A percentile compares a stretch with the other conserved stretches of the same genome.
Conservation (phyloP, 2,797 vertebrate species). For the Staurois parvus region DNA sequence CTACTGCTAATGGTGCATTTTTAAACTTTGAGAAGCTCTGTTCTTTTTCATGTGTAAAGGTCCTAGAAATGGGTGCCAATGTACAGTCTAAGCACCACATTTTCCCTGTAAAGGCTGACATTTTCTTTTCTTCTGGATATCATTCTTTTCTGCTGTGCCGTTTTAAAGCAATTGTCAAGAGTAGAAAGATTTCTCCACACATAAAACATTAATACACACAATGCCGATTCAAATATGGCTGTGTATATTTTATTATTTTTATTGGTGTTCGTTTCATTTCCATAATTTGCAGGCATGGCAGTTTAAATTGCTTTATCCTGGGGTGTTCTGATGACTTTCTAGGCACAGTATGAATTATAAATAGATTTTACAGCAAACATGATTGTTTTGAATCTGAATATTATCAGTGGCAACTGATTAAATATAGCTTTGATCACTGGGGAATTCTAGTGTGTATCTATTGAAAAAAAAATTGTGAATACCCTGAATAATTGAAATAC, state of each 20-base stretch:
- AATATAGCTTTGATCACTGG: constrained; percentile 56
- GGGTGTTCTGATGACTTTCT: constrained; percentile 13
- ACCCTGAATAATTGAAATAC: constrained; percentile 59
- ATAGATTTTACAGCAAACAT: constrained; percentile 49
- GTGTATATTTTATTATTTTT: not conserved
- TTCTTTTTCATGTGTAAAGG: not conserved
- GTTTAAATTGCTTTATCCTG: constrained; percentile 26
- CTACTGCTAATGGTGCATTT: too few species aligned
- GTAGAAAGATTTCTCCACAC: not conserved
- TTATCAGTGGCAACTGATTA: constrained; percentile 58
- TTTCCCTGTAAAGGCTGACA: not conserved
- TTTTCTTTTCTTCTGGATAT: not conserved
- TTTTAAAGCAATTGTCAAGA: constrained; percentile 3
- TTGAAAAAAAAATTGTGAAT: constrained; percentile 30
- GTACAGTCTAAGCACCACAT: not conserved
- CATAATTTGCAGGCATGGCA: constrained; percentile 10
- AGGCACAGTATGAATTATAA: constrained; percentile 55
- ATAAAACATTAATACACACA: not conserved
- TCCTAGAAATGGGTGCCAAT: not conserved
- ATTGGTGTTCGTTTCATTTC: constrained; percentile 27
- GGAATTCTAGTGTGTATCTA: constrained; percentile 47
- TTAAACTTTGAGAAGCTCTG: not conserved
- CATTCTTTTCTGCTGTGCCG: not conserved
- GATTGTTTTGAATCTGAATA: constrained; percentile 59
- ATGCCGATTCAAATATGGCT: not conserved